Percentiles rank a stretch among this genome's conserved stretches.
Conservation (phyloP, 2,888 invertebrate genomes). For the Agrilus mali region DNA sequence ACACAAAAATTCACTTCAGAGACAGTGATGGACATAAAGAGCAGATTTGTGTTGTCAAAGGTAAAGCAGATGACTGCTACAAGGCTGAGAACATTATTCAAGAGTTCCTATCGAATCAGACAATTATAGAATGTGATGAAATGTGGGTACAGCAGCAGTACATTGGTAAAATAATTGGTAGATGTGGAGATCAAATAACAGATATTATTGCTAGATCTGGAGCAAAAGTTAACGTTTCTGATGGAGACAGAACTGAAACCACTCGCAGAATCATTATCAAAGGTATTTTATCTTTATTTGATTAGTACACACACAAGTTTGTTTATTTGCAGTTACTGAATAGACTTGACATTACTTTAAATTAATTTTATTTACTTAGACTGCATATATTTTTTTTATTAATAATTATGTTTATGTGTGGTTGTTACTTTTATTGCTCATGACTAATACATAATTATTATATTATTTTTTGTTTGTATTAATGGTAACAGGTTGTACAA, state of each 20-base stretch:
- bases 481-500: background rate
- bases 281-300: conserved; percentile 16
- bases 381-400: no score
- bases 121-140: conserved; percentile 51
- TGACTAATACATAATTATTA: background rate
- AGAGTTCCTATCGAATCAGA: conserved; percentile 55
- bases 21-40: conserved; percentile 45
- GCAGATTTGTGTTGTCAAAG: conserved; percentile 58
- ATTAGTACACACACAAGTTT: no score
- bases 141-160: conserved; percentile 53
- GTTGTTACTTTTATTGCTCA: no score
- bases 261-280: conserved; percentile 24
- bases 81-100: conserved; percentile 60
- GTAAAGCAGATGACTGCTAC: conserved; percentile 50
- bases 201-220: conserved; percentile 59
- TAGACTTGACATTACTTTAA: no score
- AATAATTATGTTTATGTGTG: no score
- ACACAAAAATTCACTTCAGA: conserved; percentile 44
- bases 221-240: conserved; percentile 52
- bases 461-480: background rate
- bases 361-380: no score
- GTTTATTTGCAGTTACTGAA: no score
- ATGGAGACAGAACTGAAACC: conserved; percentile 17
- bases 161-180: conserved; percentile 62
- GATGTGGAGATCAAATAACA: conserved; percentile 57